Evolutionary conservation across 2,797 vertebrate species (phyloP).

Genomic region (Coregonus ussuriensis): DNA sequence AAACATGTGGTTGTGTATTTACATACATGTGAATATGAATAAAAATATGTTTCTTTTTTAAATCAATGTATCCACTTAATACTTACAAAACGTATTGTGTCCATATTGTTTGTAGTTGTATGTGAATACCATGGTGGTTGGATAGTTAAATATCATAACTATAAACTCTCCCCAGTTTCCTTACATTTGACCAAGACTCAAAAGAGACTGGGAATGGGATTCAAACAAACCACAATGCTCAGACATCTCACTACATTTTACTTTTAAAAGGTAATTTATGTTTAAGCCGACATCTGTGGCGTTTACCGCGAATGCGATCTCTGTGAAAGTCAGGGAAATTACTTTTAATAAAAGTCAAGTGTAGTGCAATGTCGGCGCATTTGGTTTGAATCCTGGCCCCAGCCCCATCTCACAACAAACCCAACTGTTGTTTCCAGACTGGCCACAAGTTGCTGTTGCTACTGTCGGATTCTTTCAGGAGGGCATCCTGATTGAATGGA

Average conservation of each 20-base stretch:
- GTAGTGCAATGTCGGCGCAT: neutral
- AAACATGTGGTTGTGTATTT: conserved; percentile 61
- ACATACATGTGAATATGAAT: conserved; percentile 22
- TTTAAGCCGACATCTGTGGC: too few species aligned
- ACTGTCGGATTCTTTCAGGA: neutral
- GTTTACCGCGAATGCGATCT: neutral
- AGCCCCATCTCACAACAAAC: neutral
- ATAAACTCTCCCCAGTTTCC: neutral
- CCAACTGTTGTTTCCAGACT: neutral
- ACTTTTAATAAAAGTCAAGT: neutral
- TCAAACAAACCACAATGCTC: neutral
- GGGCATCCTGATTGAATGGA: neutral
- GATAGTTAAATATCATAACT: neutral
- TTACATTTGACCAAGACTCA: neutral
- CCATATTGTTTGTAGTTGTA: neutral
- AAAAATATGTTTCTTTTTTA: conserved; percentile 5
- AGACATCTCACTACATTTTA: neutral
- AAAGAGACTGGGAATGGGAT: neutral
- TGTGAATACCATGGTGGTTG: neutral
- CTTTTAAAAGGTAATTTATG: neutral
- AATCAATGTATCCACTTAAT: neutral
- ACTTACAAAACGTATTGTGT: neutral
- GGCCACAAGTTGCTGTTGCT: neutral
- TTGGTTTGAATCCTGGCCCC: neutral
- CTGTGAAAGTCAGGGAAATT: neutral